Conservation (phyloP, 2,113 vertebrate species). For the Hemicordylus capensis region DNA sequence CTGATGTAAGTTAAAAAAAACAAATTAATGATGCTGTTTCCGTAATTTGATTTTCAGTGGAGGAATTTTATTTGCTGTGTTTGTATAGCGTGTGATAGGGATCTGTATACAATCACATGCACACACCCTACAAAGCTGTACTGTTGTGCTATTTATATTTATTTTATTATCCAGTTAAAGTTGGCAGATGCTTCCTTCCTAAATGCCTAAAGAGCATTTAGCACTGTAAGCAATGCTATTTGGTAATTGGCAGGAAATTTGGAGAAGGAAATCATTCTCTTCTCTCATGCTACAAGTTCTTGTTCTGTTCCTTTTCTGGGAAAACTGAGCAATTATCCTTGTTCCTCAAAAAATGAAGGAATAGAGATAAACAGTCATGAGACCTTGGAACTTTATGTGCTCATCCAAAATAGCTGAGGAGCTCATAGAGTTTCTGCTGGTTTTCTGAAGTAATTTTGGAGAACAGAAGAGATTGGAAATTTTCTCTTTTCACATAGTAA, state of each 20-base stretch:
- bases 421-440: not conserved
- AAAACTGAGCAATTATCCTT: slow-evolving; percentile 28
- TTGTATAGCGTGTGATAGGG: slow-evolving; percentile 16
- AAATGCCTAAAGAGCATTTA: not conserved
- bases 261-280: slow-evolving; percentile 52
- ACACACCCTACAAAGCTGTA: slow-evolving; percentile 9
- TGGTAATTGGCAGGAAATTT: slow-evolving; percentile 57
- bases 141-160: slow-evolving; percentile 27
- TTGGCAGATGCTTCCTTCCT: slow-evolving; percentile 59
- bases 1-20: not conserved
- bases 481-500: not conserved
- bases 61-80: not conserved
- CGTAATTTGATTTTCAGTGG: slow-evolving; percentile 8
- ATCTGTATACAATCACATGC: slow-evolving; percentile 30
- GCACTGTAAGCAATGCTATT: slow-evolving; percentile 51
- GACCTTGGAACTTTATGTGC: not conserved
- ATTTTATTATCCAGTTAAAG: slow-evolving; percentile 39
- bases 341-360: slow-evolving; percentile 25
- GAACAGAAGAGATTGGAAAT: slow-evolving; percentile 3
- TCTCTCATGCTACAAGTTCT: slow-evolving; percentile 33
- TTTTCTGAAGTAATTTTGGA: slow-evolving; percentile 28
- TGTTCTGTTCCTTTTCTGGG: slow-evolving; percentile 35
- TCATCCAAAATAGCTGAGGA: slow-evolving; percentile 9
- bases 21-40: slow-evolving; percentile 30
- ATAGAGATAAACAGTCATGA: slow-evolving; percentile 1